Percentiles rank a stretch among this genome's conserved stretches.
phyloP scores from a whole-genome alignment of 2,888 invertebrate species.

The Apotomis capreana region DNA sequence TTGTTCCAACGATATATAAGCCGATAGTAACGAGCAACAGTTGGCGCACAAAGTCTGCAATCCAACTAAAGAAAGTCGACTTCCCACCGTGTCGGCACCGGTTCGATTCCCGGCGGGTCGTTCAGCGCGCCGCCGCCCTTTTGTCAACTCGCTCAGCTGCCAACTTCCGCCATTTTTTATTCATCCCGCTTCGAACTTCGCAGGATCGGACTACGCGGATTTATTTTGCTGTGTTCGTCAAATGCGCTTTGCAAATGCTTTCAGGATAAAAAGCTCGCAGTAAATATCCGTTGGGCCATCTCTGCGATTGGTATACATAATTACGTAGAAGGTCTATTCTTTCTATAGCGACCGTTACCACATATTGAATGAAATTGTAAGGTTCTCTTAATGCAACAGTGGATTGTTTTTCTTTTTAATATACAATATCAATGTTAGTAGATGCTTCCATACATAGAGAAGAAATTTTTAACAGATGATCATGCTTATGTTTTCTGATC shows the following conservation, averaged over 20 bases:
- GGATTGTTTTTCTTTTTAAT: too few species aligned
- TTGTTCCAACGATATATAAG: not conserved
- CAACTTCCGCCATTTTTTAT: conserved; percentile 19
- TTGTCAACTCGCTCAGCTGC: conserved; percentile 24
- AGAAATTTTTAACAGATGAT: too few species aligned
- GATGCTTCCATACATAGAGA: too few species aligned
- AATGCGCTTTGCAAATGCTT: not conserved
- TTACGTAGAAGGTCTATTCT: too few species aligned
- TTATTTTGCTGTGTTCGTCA: conserved; percentile 2
- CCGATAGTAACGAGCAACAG: conserved; percentile 2
- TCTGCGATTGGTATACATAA: too few species aligned
- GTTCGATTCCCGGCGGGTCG: conserved; percentile 26
- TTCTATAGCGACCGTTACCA: too few species aligned
- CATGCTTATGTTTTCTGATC: too few species aligned
- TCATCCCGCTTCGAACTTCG: not conserved
- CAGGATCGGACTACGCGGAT: not conserved
- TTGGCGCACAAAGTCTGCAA: not conserved
- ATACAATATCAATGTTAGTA: too few species aligned
- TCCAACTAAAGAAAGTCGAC: not conserved
- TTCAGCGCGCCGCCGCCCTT: conserved; percentile 1
- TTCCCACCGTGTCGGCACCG: conserved; percentile 2
- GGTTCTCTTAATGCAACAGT: too few species aligned
- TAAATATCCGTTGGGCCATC: too few species aligned
- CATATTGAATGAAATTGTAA: too few species aligned
- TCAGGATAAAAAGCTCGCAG: not conserved